phyloP scores from a whole-genome alignment of 2,113 vertebrate genomes.

The Halcyon senegalensis region DNA sequence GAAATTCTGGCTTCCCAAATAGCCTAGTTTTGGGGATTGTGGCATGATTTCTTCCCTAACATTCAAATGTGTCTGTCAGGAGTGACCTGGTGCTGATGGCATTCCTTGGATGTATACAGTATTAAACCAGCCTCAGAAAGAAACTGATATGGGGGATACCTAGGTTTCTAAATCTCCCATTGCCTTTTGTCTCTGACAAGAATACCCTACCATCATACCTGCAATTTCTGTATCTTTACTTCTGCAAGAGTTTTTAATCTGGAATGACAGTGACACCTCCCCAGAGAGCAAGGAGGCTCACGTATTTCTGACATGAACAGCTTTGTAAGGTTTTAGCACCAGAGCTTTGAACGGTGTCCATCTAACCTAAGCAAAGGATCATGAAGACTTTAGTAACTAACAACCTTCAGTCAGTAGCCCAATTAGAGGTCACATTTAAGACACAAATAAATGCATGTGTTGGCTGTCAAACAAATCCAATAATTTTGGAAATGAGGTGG shows the following conservation, averaged over 20 bases:
- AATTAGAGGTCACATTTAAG: not conserved
- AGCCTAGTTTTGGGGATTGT: rapidly evolving
- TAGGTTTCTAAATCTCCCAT: not conserved
- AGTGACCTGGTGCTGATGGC: rapidly evolving
- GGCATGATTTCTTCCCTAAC: rapidly evolving
- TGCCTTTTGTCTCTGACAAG: not conserved
- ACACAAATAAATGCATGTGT: rapidly evolving
- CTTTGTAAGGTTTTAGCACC: rapidly evolving
- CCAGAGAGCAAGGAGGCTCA: rapidly evolving
- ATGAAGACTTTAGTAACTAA: not conserved
- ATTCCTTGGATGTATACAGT: rapidly evolving
- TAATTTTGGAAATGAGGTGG: not conserved
- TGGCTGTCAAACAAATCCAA: not conserved
- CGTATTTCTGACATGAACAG: rapidly evolving
- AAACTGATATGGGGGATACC: rapidly evolving
- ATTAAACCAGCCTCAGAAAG: not conserved
- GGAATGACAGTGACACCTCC: rapidly evolving
- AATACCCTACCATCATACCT: not conserved
- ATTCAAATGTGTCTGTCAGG: not conserved
- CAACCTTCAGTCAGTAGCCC: not conserved
- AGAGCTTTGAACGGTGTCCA: not conserved
- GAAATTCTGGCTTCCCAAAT: not conserved
- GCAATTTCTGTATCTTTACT: not conserved
- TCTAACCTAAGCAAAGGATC: not conserved
- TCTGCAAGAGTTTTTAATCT: not conserved